Evolutionary conservation across 2,797 vertebrate genomes (phyloP).

Genomic region (Characodon lateralis): DNA sequence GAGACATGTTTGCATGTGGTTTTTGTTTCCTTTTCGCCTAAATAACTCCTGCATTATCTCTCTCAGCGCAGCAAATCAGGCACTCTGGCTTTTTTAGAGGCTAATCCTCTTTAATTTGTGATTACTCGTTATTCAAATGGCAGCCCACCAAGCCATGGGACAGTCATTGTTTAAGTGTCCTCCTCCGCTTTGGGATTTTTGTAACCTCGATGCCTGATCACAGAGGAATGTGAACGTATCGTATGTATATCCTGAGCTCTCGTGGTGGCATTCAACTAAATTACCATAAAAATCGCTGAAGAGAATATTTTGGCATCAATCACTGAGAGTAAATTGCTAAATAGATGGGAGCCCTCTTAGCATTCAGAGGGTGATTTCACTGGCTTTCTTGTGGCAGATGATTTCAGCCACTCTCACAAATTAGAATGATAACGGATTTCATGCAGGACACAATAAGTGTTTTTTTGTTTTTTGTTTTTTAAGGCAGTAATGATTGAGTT

Average conservation of each 20-base stretch:
- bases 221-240: constrained; percentile 54
- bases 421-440: constrained; percentile 69
- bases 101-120: constrained; percentile 76
- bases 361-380: constrained; percentile 64
- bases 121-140: constrained; percentile 73
- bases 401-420: constrained; percentile 69
- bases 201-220: constrained; percentile 63
- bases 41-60: constrained; percentile 67
- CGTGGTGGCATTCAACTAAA: constrained; percentile 66
- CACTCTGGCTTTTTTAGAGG: constrained; percentile 52
- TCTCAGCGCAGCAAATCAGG: constrained; percentile 59
- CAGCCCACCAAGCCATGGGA: constrained; percentile 61
- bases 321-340: constrained; percentile 63
- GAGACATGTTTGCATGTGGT: constrained; percentile 52
- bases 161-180: constrained; percentile 67
- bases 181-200: constrained; percentile 36
- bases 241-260: constrained; percentile 58
- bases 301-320: constrained; percentile 73
- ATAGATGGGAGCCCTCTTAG: constrained; percentile 64
- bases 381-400: constrained; percentile 66
- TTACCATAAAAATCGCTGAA: constrained; percentile 68
- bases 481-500: constrained; percentile 72
- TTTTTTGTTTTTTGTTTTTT: constrained; percentile 27
- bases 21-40: constrained; percentile 64
- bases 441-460: constrained; percentile 62